Evolutionary conservation across 2,888 invertebrate genomes (phyloP).

Genomic region (Zootermopsis nevadensis): DNA sequence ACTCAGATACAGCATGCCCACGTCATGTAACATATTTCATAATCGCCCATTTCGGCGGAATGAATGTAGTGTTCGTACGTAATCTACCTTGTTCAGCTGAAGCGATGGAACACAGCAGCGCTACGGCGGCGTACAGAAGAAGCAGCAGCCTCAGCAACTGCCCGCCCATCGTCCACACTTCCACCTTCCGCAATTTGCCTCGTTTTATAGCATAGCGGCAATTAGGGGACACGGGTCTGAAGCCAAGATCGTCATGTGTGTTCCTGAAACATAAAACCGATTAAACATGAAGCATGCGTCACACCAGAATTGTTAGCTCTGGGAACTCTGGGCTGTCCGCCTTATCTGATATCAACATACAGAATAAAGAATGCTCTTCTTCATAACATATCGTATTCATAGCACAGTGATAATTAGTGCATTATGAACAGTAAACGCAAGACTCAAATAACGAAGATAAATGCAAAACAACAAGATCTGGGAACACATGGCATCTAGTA

Average conservation of each 20-base stretch:
- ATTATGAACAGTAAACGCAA: no score
- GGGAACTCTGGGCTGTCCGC: no score
- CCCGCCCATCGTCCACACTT: constrained; percentile 44
- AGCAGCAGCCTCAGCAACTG: constrained; percentile 47
- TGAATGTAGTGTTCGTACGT: not conserved
- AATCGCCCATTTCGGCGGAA: not conserved
- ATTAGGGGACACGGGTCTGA: not conserved
- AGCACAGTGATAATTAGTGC: no score
- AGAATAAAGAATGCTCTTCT: no score
- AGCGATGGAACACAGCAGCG: constrained; percentile 38
- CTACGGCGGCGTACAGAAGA: constrained; percentile 47
- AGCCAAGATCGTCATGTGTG: not conserved
- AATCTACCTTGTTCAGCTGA: constrained; percentile 49
- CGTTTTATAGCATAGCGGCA: constrained; percentile 43
- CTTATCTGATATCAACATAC: no score
- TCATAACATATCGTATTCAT: no score
- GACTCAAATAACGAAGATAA: no score
- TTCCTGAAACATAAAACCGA: constrained; percentile 10
- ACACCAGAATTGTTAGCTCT: no score
- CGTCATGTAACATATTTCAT: not conserved
- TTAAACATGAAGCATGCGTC: not conserved
- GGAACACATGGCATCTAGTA: no score
- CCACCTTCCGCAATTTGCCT: constrained; percentile 31
- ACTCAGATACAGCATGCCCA: not conserved
- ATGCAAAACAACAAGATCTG: no score